Percentiles rank a stretch among this genome's conserved stretches.
Evolutionary conservation across 2,113 vertebrate species (phyloP).

Genomic region (Cnemophilus loriae): DNA sequence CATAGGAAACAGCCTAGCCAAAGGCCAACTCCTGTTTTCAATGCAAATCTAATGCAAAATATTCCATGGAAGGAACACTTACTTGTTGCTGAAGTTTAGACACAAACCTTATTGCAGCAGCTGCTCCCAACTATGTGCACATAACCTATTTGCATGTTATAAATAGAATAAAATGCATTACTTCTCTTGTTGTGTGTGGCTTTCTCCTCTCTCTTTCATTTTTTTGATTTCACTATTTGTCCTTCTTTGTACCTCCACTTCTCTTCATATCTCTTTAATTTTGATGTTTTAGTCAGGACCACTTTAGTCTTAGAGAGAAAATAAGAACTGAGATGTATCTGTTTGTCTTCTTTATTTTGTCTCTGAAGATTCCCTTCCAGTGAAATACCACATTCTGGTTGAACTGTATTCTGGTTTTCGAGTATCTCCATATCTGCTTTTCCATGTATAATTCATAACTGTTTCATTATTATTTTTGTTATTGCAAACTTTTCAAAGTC

Average conservation of each 20-base stretch:
- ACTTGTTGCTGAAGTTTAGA: background rate
- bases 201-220: background rate
- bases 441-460: background rate
- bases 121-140: background rate
- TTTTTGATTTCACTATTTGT: background rate
- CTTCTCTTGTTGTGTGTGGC: background rate
- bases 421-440: background rate
- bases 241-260: background rate
- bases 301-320: background rate
- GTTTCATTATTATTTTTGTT: background rate
- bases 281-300: background rate
- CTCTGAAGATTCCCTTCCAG: background rate
- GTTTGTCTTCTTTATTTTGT: background rate
- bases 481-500: background rate
- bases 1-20: background rate
- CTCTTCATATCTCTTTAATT: background rate
- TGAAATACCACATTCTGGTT: background rate
- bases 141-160: background rate
- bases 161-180: background rate
- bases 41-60: background rate
- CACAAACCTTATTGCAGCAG: background rate
- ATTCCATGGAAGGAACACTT: background rate
- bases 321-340: background rate
- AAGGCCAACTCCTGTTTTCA: background rate
- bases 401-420: background rate